These are phyloP conservation scores for Hydrochoerus hydrochaeris DNA, from an alignment of 2,113 vertebrate genomes.

Conservation along the genomic window DNA sequence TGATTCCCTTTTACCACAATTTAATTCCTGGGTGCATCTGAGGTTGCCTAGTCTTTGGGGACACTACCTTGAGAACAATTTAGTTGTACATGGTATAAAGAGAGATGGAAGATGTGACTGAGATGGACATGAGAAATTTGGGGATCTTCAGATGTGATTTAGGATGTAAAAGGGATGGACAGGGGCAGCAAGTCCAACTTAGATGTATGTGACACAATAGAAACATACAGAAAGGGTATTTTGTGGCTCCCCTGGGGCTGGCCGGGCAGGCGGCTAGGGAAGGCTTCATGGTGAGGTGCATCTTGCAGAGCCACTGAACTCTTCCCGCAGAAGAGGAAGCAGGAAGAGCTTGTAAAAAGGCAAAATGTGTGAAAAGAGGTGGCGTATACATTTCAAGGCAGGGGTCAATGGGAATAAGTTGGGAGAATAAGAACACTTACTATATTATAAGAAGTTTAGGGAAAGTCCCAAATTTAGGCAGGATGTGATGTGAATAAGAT, in stretches of 20 bases:
- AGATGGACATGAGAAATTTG: not conserved
- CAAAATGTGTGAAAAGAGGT: not conserved
- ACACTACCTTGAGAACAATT: not conserved
- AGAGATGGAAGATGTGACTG: not conserved
- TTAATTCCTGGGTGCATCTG: not conserved
- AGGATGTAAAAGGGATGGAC: not conserved
- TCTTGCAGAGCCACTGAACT: not conserved
- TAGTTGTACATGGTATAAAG: not conserved
- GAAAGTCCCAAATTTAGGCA: not conserved
- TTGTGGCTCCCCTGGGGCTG: not conserved
- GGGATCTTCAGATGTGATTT: not conserved
- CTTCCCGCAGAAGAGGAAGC: not conserved
- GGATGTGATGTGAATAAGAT: not conserved
- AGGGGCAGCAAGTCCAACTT: not conserved
- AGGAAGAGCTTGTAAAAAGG: not conserved
- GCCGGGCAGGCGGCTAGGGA: not conserved
- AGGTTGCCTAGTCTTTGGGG: not conserved
- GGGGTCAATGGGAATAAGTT: not conserved
- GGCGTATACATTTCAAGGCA: not conserved
- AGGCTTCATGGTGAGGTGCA: fast-evolving
- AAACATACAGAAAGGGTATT: not conserved
- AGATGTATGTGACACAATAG: not conserved
- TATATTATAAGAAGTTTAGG: not conserved
- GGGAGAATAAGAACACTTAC: not conserved
- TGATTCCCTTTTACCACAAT: not conserved